Base-by-base conservation (phyloP, 2,888 invertebrate species). In the Lycaena phlaeas region DNA sequence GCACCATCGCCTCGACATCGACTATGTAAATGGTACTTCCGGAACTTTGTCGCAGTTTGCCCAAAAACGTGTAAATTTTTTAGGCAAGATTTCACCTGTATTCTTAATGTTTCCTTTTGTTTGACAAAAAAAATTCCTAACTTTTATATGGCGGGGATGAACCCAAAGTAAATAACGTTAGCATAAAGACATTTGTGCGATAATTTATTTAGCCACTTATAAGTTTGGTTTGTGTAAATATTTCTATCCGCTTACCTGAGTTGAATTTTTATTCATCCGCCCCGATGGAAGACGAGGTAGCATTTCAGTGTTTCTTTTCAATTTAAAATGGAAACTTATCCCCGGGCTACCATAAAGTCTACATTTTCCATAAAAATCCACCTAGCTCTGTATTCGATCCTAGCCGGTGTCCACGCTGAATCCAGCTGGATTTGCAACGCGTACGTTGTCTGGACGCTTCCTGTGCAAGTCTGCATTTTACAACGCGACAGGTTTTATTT, bases 251-350 rank as follows among this genome's bases (percentile, higher is more conserved):
- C 63, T 66, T 66, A 70, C 70, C 75, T 72, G 74, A 72, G 57
- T 62, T 70, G 72, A 76, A 84, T 78, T 78, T 77, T 77, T 81
- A 81, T 79, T 74, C 72, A 67, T 67, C 61, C 61, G 59, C 63
- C 59, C 71, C 54, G 59, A 55, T 66, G 77, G 68, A 70, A 78
- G 68, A 77, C 74, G 73, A 71, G 70, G 69, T 66, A 76, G 73
- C 75, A 73, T 81, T 74, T 76, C 72, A 70, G 68, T 74, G 70
- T 75, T 77, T 74, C 74, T 74, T 74, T 77, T 77, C 75, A 79
- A 81, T 82, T 79, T 81, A 72, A 82, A 82, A 82, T 79, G 71
- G 74, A 79, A 82, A 82, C 79, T 75, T 77, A 82, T 84, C 81
- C 81, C 82, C 62, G 60, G 72, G 71, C 76, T 72, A 66, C 74